Conservation (phyloP, 2,888 invertebrate species). For the Peribatodes rhomboidaria region DNA sequence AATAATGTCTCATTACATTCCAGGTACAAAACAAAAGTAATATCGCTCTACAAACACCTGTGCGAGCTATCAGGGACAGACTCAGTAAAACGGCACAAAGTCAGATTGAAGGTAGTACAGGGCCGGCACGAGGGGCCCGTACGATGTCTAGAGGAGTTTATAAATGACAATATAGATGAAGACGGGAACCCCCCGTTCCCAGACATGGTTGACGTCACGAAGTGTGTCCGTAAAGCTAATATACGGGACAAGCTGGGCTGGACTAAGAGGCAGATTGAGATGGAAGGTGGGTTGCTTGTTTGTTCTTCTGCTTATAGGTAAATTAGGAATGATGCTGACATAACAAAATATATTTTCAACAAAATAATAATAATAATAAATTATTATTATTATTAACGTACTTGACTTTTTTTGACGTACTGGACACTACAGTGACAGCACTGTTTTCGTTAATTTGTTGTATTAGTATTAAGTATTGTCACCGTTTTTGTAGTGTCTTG, state of each 20-base stretch:
- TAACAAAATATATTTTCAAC: too few relatives aligned
- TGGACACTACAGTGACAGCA: too few relatives aligned
- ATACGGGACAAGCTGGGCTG: constrained; percentile 57
- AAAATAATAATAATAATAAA: too few relatives aligned
- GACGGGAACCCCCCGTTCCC: constrained; percentile 72
- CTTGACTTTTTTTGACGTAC: too few relatives aligned
- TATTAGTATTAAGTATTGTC: too few relatives aligned
- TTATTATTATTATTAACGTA: too few relatives aligned
- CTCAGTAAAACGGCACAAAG: constrained; percentile 57
- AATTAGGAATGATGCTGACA: too few relatives aligned
- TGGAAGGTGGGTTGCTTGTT: constrained; percentile 62
- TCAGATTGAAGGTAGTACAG: constrained; percentile 57
- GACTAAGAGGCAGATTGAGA: constrained; percentile 53
- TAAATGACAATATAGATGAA: constrained; percentile 62
- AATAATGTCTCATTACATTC: constrained; percentile 34
- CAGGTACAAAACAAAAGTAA: constrained; percentile 64
- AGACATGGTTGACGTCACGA: constrained; percentile 80
- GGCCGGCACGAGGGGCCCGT: constrained; percentile 69
- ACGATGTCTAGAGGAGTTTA: constrained; percentile 59
- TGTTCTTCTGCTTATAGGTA: neutral
- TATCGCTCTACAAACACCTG: constrained; percentile 61
- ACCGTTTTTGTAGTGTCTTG: too few relatives aligned
- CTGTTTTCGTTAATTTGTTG: too few relatives aligned
- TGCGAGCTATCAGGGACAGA: constrained; percentile 58
- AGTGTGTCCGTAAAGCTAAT: constrained; percentile 65